These are phyloP conservation scores for Morone chrysops DNA, from an alignment of 2,113 vertebrate species.

Conservation along the genomic window DNA sequence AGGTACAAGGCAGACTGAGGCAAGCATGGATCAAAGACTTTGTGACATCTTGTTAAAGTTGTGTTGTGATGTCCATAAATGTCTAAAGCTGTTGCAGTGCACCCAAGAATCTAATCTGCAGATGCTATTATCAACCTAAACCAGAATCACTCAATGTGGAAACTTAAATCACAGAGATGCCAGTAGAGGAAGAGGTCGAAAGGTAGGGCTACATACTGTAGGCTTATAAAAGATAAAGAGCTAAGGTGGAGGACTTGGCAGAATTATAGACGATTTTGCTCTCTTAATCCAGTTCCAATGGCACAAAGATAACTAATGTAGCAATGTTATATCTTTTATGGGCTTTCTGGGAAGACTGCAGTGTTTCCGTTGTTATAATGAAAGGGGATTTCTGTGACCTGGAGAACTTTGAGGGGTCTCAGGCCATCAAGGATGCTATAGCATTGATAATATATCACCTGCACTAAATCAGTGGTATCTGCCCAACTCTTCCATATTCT, in stretches of 20 bases:
- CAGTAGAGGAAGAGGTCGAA: conserved; percentile 35
- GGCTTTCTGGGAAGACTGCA: conserved; percentile 19
- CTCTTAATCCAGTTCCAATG: conserved; percentile 32
- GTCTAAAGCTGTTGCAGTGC: conserved; percentile 20
- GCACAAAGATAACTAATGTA: conserved; percentile 24
- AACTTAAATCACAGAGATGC: conserved; percentile 32
- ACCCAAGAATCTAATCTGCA: conserved; percentile 29
- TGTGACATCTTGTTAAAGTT: conserved; percentile 54
- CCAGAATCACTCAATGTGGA: conserved; percentile 32
- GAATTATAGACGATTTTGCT: conserved; percentile 2
- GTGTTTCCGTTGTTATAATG: conserved; percentile 41
- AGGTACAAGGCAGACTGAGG: conserved; percentile 11
- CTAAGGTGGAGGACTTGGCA: conserved; percentile 30
- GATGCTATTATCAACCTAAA: conserved; percentile 26
- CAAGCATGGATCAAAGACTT: conserved; percentile 21
- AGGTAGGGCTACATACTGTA: conserved; percentile 18
- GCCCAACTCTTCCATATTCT: neutral
- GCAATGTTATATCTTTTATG: conserved; percentile 42
- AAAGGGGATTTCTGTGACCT: neutral
- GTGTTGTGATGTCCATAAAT: conserved; percentile 58
- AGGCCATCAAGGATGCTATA: neutral
- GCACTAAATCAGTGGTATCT: conserved; percentile 3
- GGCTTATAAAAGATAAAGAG: conserved; percentile 36
- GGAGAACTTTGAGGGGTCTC: neutral
- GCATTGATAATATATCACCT: neutral